A percentile compares a stretch with the other conserved stretches of the same genome.
These are phyloP conservation scores for Prunella strophiata DNA, from an alignment of 2,797 vertebrate genomes.

Conservation along the genomic window DNA sequence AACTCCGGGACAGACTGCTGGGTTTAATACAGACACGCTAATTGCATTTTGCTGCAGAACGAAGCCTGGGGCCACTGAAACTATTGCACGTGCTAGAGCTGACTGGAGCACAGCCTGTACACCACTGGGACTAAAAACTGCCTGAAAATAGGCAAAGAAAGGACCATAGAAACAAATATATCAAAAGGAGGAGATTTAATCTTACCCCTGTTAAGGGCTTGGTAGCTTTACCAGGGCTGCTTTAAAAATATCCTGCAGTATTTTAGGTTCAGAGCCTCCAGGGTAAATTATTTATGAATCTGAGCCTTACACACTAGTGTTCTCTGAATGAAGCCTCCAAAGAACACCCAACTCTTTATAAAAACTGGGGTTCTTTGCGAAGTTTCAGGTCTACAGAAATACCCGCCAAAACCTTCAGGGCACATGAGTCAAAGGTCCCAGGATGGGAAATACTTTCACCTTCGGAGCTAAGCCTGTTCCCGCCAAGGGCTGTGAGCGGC, in stretches of 20 bases:
- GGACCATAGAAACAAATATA: fast-evolving
- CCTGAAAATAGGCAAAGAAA: not conserved
- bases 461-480: fast-evolving
- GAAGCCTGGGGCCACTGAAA: not conserved
- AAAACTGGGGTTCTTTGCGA: fast-evolving
- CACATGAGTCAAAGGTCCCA: too few species aligned
- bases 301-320: fast-evolving
- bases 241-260: not conserved
- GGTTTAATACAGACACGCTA: fast-evolving
- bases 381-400: not conserved
- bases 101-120: not conserved
- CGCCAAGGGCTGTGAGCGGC: not conserved
- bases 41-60: not conserved
- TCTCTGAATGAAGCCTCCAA: not conserved
- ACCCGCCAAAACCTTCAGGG: not conserved
- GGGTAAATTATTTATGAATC: not conserved
- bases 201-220: not conserved
- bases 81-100: fast-evolving
- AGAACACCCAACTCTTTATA: fast-evolving
- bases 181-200: fast-evolving
- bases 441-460: fast-evolving
- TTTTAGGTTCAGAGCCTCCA: not conserved
- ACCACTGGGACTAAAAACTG: fast-evolving
- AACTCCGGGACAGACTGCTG: fast-evolving
- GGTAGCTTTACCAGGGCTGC: fast-evolving